These are phyloP conservation scores for Gadopsis marmoratus DNA, from an alignment of 2,797 vertebrate genomes.

Conservation along the genomic window DNA sequence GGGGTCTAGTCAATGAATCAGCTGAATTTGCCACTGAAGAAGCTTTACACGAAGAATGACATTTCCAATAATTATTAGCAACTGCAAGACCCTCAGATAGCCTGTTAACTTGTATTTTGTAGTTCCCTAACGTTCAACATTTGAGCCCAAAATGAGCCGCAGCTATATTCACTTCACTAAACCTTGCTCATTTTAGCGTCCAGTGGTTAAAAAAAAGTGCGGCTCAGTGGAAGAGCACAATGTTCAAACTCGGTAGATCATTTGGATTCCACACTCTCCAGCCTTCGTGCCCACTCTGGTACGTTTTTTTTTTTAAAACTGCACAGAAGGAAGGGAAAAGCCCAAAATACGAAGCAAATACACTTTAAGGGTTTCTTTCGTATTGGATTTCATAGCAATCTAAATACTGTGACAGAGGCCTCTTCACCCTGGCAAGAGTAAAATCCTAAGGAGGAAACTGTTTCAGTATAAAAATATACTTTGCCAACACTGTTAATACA, in stretches of 20 bases:
- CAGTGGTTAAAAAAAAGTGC: conserved; percentile 5
- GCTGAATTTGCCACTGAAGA: not conserved
- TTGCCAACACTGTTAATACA: conserved; percentile 3
- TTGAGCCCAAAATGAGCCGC: not conserved
- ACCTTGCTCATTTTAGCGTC: conserved; percentile 8
- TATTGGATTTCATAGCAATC: conserved; percentile 56
- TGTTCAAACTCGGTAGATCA: conserved; percentile 20
- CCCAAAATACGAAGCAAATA: conserved; percentile 46
- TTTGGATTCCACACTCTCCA: conserved; percentile 4
- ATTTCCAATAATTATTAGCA: not conserved
- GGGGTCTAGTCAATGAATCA: too few species aligned
- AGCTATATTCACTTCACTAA: conserved; percentile 16
- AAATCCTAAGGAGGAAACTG: conserved; percentile 22
- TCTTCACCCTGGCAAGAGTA: conserved; percentile 48
- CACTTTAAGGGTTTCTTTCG: conserved; percentile 49
- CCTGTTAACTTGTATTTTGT: not conserved
- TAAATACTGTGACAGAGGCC: conserved; percentile 55
- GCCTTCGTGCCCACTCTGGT: conserved; percentile 23
- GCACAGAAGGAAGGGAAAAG: conserved; percentile 43
- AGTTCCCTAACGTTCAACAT: not conserved
- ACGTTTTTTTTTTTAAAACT: conserved; percentile 37
- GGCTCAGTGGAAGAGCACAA: conserved; percentile 1
- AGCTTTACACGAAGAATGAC: not conserved
- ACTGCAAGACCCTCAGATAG: not conserved
- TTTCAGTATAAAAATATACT: conserved; percentile 43